A percentile compares a stretch with the other conserved stretches of the same genome.
phyloP scores from a whole-genome alignment of 2,797 vertebrate genomes.

The Poeciliopsis paucimaculata region DNA sequence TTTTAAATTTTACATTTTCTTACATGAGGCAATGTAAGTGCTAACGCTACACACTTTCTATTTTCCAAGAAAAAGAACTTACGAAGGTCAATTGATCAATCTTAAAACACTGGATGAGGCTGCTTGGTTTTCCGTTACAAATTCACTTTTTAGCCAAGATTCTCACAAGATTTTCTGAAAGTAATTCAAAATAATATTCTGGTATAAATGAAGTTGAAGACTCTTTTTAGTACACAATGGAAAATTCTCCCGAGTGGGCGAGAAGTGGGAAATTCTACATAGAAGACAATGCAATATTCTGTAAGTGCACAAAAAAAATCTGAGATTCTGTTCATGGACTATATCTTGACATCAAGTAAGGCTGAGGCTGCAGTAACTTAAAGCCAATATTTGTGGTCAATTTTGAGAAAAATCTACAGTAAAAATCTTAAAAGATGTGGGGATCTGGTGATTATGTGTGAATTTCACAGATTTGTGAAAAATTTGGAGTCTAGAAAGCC shows the following conservation, averaged over 20 bases:
- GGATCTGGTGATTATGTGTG: too few relatives aligned
- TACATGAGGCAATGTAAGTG: background rate
- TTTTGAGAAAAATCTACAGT: too few relatives aligned
- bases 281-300: too few relatives aligned
- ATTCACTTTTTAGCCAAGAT: background rate
- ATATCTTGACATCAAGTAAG: too few relatives aligned
- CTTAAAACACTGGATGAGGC: background rate
- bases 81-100: background rate
- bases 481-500: too few relatives aligned
- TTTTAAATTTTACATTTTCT: too few relatives aligned
- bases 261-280: background rate
- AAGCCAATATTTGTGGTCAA: too few relatives aligned
- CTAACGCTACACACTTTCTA: background rate
- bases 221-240: background rate
- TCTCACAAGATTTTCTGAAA: background rate
- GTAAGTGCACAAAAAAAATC: too few relatives aligned
- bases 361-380: too few relatives aligned
- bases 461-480: too few relatives aligned
- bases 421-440: too few relatives aligned
- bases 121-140: background rate
- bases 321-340: too few relatives aligned
- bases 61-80: background rate
- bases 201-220: background rate
- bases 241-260: background rate
- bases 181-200: background rate